phyloP scores from a whole-genome alignment of 37 sponge, comb jelly and placozoan genomes.

The Haliclona indistincta region DNA sequence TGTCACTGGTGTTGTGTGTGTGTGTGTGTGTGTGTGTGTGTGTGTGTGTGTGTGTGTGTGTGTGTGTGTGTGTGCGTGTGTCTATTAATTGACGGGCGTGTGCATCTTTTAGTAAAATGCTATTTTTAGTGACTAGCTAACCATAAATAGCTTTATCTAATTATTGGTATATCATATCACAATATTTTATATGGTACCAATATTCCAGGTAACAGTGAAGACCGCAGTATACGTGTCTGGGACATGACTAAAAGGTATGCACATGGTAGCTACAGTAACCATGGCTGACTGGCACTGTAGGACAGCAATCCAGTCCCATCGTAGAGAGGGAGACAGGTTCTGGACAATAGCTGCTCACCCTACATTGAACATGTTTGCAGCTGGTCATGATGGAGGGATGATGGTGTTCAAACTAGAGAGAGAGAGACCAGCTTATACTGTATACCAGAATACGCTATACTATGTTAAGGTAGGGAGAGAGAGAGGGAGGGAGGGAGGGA shows the following conservation, averaged over 20 bases:
- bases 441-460: slow-evolving; percentile 84
- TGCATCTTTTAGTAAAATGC: too few species aligned
- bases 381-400: slow-evolving; percentile 97
- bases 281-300: too few species aligned
- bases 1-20: too few species aligned
- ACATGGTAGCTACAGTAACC: too few species aligned
- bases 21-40: too few species aligned
- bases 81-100: too few species aligned
- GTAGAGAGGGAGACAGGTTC: slow-evolving; percentile 92
- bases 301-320: slow-evolving; percentile 86
- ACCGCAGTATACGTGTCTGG: slow-evolving; percentile 88
- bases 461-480: slow-evolving; percentile 79
- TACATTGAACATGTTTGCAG: slow-evolving; percentile 94
- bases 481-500: too few species aligned
- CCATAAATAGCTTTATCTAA: too few species aligned
- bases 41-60: too few species aligned
- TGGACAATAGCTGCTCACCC: slow-evolving; percentile 95
- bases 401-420: slow-evolving; percentile 97
- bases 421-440: slow-evolving; percentile 93
- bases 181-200: not conserved
- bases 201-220: slow-evolving; percentile 81
- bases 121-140: too few species aligned
- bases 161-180: too few species aligned
- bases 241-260: slow-evolving; percentile 81
- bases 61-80: too few species aligned